A percentile compares a stretch with the other conserved stretches of the same genome.
Conservation (phyloP, 2,888 invertebrate genomes). For the Orchesella flavescens region DNA sequence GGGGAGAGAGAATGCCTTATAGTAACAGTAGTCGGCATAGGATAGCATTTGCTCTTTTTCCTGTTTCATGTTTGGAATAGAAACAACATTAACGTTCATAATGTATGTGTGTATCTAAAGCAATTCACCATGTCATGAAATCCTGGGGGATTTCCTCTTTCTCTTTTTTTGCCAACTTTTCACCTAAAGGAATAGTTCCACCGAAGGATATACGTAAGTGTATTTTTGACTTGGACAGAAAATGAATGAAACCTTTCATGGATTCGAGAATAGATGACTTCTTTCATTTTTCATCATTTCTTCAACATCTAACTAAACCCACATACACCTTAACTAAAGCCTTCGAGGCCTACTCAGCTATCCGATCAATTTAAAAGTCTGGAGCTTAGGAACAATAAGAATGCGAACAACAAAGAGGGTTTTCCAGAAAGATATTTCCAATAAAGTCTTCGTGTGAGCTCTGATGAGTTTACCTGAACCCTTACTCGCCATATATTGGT, state of each 20-base stretch:
- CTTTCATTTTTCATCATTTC: neutral
- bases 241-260: constrained; percentile 7
- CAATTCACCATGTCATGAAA: constrained; percentile 45
- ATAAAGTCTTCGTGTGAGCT: no score
- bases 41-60: neutral
- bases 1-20: neutral
- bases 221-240: neutral
- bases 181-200: neutral
- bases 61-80: neutral
- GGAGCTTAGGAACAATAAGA: no score
- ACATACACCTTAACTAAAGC: no score
- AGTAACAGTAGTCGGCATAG: no score
- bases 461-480: no score
- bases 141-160: constrained; percentile 43
- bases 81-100: neutral
- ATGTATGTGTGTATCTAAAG: neutral
- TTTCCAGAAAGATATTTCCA: no score
- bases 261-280: neutral
- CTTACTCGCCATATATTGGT: no score
- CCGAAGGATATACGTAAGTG: neutral
- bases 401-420: no score
- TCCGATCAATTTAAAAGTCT: neutral
- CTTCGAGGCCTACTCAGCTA: neutral
- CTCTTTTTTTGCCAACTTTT: constrained; percentile 21
- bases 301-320: neutral